Percentiles rank a stretch among this genome's conserved stretches.
phyloP scores from a whole-genome alignment of 1,140 invertebrate species.

The Lanistes nyassanus region DNA sequence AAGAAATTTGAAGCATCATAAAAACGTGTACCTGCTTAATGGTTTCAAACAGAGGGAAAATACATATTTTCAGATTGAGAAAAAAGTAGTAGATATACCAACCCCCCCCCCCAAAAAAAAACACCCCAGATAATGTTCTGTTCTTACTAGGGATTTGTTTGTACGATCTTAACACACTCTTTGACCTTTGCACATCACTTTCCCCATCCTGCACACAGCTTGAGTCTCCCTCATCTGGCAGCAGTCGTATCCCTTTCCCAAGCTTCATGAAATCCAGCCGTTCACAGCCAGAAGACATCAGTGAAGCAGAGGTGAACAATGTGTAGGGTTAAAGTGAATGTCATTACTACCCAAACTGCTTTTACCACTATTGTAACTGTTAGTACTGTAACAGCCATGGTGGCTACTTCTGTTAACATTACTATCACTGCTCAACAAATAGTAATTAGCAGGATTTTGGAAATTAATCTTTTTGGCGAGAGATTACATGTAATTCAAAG shows the following conservation, averaged over 20 bases:
- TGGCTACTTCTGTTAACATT: not conserved
- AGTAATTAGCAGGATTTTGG: too few relatives aligned
- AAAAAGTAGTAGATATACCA: too few relatives aligned
- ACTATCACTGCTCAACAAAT: not conserved
- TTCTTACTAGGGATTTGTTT: too few relatives aligned
- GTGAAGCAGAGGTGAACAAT: conserved; percentile 39
- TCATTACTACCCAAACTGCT: not conserved
- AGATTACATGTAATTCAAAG: too few relatives aligned
- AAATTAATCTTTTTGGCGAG: too few relatives aligned
- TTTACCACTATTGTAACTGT: not conserved
- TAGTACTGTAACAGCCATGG: not conserved
- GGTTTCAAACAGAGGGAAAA: too few relatives aligned
- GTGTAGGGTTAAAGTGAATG: too few relatives aligned
- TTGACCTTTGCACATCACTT: conserved; percentile 1
- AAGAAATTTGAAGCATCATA: too few relatives aligned
- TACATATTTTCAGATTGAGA: too few relatives aligned
- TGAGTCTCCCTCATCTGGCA: conserved; percentile 23
- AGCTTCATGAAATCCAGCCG: conserved; percentile 28
- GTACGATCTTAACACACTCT: not conserved
- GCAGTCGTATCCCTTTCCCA: conserved; percentile 30
- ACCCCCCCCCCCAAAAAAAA: too few relatives aligned
- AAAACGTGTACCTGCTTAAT: too few relatives aligned
- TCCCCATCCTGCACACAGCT: conserved; percentile 12
- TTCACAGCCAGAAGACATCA: conserved; percentile 25
- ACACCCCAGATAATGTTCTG: too few relatives aligned